Conservation (phyloP, 2,797 vertebrate genomes). For the Taeniopygia guttata region DNA sequence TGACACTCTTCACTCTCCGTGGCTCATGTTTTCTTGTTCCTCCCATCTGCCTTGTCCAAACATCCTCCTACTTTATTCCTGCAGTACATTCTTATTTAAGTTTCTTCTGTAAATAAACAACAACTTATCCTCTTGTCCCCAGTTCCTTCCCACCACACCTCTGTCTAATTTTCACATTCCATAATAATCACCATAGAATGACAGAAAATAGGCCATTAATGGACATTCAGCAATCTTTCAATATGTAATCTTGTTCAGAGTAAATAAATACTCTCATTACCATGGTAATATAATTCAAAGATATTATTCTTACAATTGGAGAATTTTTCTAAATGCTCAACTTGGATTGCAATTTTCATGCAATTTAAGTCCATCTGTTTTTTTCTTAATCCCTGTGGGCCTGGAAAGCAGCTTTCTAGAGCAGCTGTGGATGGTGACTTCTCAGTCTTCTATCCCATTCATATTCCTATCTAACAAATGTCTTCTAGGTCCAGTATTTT, state of each 20-base stretch:
- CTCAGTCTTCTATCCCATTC: background rate
- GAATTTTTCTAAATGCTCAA: background rate
- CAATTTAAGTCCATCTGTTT: constrained; percentile 12
- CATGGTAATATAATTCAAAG: background rate
- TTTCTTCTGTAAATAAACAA: background rate
- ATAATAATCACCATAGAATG: background rate
- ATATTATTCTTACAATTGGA: background rate
- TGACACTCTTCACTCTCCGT: background rate
- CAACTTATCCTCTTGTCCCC: background rate
- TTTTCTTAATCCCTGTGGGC: background rate
- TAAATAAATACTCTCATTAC: background rate
- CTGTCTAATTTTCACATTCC: background rate
- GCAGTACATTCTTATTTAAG: background rate
- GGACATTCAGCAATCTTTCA: background rate
- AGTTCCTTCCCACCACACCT: background rate
- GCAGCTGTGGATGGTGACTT: background rate
- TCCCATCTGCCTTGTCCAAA: background rate
- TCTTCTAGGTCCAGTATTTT: fast-evolving
- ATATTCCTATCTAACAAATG: background rate
- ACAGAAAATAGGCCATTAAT: background rate
- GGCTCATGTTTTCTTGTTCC: background rate
- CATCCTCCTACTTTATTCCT: background rate
- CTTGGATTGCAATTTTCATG: background rate
- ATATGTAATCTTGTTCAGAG: background rate
- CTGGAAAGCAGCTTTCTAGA: background rate